These are phyloP conservation scores for Stenichneumon culpator DNA, from an alignment of 2,888 invertebrate species.

Conservation along the genomic window DNA sequence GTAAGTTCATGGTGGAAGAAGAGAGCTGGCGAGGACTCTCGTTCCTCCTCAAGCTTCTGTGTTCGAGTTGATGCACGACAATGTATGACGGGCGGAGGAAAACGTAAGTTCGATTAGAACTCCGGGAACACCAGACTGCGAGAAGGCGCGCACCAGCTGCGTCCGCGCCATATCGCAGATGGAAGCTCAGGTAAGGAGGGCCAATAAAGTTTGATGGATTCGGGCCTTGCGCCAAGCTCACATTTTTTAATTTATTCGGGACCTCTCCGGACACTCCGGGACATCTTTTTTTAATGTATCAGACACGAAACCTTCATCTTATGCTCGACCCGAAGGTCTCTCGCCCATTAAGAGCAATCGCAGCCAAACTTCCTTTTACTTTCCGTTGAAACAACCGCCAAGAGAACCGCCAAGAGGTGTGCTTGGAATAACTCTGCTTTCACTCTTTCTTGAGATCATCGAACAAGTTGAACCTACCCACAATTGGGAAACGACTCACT, in stretches of 20 bases:
- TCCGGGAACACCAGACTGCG: constrained; percentile 30
- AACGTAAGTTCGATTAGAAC: constrained; percentile 40
- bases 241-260: background rate
- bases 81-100: constrained; percentile 10
- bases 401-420: too few species aligned
- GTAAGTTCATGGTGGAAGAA: background rate
- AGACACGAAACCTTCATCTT: too few species aligned
- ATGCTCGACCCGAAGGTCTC: too few species aligned
- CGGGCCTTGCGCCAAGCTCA: background rate
- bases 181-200: constrained; percentile 27
- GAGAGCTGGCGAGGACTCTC: background rate
- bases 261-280: too few species aligned
- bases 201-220: constrained; percentile 34
- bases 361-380: too few species aligned
- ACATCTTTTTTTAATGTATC: too few species aligned
- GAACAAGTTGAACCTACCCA: too few species aligned
- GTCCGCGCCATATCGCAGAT: constrained; percentile 14
- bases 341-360: too few species aligned
- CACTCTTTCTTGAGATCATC: too few species aligned
- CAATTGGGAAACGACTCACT: too few species aligned
- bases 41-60: background rate
- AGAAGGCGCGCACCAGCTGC: constrained; percentile 45
- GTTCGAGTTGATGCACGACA: constrained; percentile 16
- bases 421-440: too few species aligned
- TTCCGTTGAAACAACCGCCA: too few species aligned